Evolutionary conservation across 2,113 vertebrate species (phyloP).

Genomic region (Scomber colias): DNA sequence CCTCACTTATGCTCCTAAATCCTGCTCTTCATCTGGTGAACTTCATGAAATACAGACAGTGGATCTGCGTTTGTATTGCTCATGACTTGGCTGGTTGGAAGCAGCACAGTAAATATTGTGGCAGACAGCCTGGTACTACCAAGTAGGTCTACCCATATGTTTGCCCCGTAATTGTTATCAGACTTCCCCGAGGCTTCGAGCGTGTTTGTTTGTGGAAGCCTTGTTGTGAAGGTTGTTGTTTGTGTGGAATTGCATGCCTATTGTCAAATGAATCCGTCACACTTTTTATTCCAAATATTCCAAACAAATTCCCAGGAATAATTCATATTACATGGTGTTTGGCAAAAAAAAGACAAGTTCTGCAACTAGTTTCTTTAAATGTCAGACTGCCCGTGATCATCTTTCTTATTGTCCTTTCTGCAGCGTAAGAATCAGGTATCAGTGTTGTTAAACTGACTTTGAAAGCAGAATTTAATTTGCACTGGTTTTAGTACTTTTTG

Average conservation of each 20-base stretch:
- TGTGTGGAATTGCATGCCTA: background rate
- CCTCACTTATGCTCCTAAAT: background rate
- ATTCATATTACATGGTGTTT: constrained; percentile 38
- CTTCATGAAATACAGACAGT: constrained; percentile 2
- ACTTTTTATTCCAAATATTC: constrained; percentile 17
- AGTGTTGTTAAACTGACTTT: too few species aligned
- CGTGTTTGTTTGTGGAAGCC: constrained; percentile 22
- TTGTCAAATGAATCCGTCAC: constrained; percentile 32
- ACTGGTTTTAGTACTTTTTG: background rate
- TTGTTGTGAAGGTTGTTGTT: constrained; percentile 16
- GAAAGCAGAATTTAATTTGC: constrained; percentile 21
- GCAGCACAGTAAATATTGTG: constrained; percentile 29
- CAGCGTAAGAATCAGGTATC: background rate
- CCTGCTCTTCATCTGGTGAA: background rate
- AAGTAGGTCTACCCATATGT: constrained; percentile 27
- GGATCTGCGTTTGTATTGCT: constrained; percentile 14
- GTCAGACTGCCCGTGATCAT: background rate
- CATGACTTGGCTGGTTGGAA: constrained; percentile 3
- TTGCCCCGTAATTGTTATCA: constrained; percentile 22
- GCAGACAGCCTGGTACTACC: constrained; percentile 9
- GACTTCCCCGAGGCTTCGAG: constrained; percentile 18
- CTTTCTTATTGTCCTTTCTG: background rate
- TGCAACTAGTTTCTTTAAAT: background rate
- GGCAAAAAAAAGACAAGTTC: constrained; percentile 5
- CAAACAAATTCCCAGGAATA: constrained; percentile 11